Base-by-base conservation (phyloP, 2,888 invertebrate species). In the Pseudanteris insignis region DNA sequence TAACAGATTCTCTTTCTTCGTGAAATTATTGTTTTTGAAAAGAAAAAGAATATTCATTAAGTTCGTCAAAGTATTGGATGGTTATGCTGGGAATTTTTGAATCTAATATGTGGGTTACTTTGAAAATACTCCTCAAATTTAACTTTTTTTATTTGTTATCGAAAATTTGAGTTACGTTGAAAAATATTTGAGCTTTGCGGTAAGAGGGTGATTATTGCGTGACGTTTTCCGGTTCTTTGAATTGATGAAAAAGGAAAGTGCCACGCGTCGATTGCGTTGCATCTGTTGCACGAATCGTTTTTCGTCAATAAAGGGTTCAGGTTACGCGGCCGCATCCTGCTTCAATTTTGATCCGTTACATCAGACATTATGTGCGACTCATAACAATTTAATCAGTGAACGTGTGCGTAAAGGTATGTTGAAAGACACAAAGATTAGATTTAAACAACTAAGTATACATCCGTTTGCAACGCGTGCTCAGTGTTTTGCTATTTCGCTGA, bases 221-320 rank as follows among this genome's bases (percentile, higher is more conserved):
- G 37, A 62, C 66, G 55, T 61, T 67, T 72, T 73, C 68, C 71
- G 70, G 68, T 70, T 48, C 41, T 63, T 65, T 65, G 47, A 61
- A 50, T 41, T 44, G 46, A 47, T 41, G 34, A 37, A 43, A 32
- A 37, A 34, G 53, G 47, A 62, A 63, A 61, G 62, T 38, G 69
- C 67, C 73, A 70, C 71, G 71, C 68, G 72, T 64, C 58, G 59
- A 54, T 36, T 36, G 59, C 61, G 65, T 64, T 63, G 69, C 74
- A 72, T 73, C 71, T 70, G 73, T 76, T 75, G 70, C 71, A 68
- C 69, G 73, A 76, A 66, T 54, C 55, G 43, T 55, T 62, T 64
- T 65, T 57, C 60, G 53, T 63, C 6, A 24, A 47, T 43, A 73
- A 66, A 67, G 68, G 71, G 70, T 70, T 76, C 70, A 61, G 62